Percentiles rank a stretch among this genome's conserved stretches.
phyloP scores from a whole-genome alignment of 2,888 invertebrate species.

The Therioaphis trifolii region DNA sequence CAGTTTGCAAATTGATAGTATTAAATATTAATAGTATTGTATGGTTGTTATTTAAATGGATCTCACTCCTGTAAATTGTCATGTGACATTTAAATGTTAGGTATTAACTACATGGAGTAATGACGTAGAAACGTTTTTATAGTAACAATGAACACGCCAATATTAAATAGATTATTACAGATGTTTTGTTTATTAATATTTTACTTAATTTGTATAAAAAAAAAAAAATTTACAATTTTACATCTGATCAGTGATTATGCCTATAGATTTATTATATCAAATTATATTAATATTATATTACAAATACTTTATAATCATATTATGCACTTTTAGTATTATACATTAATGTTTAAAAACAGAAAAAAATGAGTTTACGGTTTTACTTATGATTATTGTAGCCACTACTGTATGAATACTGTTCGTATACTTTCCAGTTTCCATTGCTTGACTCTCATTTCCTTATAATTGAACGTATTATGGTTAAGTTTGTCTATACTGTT shows the following conservation, averaged over 20 bases:
- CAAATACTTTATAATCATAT: neutral
- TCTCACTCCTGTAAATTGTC: neutral
- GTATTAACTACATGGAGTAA: neutral
- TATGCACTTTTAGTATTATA: too few relatives aligned
- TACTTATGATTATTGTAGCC: too few relatives aligned
- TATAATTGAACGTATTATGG: too few relatives aligned
- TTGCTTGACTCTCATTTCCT: too few relatives aligned
- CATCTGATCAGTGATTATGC: neutral
- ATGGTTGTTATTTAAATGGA: neutral
- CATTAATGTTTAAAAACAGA: too few relatives aligned
- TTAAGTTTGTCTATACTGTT: too few relatives aligned
- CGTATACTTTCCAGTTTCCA: too few relatives aligned
- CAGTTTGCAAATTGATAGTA: neutral
- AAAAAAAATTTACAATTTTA: neutral
- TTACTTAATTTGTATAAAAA: neutral
- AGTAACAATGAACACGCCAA: neutral
- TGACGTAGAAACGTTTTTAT: neutral
- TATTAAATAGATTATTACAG: neutral
- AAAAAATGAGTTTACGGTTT: too few relatives aligned
- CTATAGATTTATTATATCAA: neutral
- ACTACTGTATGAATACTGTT: too few relatives aligned
- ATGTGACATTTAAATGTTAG: neutral
- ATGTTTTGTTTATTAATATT: neutral
- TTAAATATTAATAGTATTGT: neutral
- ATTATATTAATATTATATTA: neutral